Evolutionary conservation across 2,113 vertebrate genomes (phyloP).

Genomic region (Blennius ocellaris): DNA sequence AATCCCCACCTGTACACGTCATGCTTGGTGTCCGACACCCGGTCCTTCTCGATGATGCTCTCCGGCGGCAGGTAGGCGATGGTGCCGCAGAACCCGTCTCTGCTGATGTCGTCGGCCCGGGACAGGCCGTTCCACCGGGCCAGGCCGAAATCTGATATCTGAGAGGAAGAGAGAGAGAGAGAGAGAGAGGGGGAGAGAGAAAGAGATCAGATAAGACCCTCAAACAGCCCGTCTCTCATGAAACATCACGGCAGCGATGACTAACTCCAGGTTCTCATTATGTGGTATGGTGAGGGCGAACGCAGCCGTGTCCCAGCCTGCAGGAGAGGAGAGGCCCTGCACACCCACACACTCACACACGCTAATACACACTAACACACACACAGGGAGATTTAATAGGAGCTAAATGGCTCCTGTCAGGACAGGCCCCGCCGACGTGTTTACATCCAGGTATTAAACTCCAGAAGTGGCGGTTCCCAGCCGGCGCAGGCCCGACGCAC

Average conservation of each 20-base stretch:
- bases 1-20: constrained; percentile 95
- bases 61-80: constrained; percentile 97
- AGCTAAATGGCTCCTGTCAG: constrained; percentile 74
- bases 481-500: constrained; percentile 57
- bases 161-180: neutral
- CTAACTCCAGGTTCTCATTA: constrained; percentile 64
- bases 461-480: constrained; percentile 68
- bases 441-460: constrained; percentile 81
- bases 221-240: constrained; percentile 16
- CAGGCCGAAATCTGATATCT: constrained; percentile 98
- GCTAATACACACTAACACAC: constrained; percentile 8
- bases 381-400: constrained; percentile 56
- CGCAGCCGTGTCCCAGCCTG: constrained; percentile 72
- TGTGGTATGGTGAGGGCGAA: constrained; percentile 67
- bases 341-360: constrained; percentile 36
- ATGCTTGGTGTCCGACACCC: constrained; percentile 95
- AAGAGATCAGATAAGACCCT: constrained; percentile 49
- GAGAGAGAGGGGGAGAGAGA: too few relatives aligned
- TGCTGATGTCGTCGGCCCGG: constrained; percentile 93
- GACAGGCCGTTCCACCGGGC: constrained; percentile 96
- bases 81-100: constrained; percentile 96
- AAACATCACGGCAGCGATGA: constrained; percentile 48
- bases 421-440: constrained; percentile 79
- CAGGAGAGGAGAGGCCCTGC: constrained; percentile 69
- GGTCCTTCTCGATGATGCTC: constrained; percentile 94